Conservation (phyloP, 1,140 invertebrate genomes). For the Portunus trituberculatus region DNA sequence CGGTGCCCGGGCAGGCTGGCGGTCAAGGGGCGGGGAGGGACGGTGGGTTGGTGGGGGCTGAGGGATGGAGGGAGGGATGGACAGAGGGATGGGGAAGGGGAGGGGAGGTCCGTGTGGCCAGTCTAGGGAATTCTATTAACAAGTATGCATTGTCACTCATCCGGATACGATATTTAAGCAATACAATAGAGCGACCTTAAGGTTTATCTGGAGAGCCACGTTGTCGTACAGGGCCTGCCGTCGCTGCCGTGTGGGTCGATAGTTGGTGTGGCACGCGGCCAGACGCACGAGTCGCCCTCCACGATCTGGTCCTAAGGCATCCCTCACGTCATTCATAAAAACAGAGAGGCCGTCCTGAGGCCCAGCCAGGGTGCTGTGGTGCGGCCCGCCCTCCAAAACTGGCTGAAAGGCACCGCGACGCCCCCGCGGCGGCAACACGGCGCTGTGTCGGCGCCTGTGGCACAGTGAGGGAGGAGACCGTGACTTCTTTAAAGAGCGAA, state of each 20-base stretch:
- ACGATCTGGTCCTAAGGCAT: conserved; percentile 58
- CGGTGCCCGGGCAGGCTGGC: not conserved
- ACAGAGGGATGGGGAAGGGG: not conserved
- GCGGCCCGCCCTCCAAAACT: not conserved
- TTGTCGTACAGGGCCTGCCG: conserved; percentile 64
- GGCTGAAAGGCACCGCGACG: not conserved
- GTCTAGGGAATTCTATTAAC: not conserved
- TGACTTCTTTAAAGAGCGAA: conserved; percentile 68
- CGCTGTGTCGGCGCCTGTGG: not conserved
- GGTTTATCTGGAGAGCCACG: conserved; percentile 17
- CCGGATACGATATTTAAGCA: not conserved
- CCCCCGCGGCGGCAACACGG: conserved; percentile 1
- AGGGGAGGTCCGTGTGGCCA: not conserved
- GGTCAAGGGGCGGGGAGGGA: not conserved
- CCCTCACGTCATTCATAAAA: conserved; percentile 66
- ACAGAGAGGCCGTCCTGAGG: not conserved
- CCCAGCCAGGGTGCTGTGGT: conserved; percentile 26
- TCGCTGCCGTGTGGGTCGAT: conserved; percentile 63
- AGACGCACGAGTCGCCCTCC: conserved; percentile 59
- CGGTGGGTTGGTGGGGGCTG: not conserved
- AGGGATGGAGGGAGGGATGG: not conserved
- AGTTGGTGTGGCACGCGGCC: conserved; percentile 49
- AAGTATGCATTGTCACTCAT: not conserved
- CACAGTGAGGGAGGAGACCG: conserved; percentile 25
- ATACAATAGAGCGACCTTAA: conserved; percentile 28